These are phyloP conservation scores for Burhinus bistriatus DNA, from an alignment of 2,113 vertebrate genomes.

Conservation along the genomic window DNA sequence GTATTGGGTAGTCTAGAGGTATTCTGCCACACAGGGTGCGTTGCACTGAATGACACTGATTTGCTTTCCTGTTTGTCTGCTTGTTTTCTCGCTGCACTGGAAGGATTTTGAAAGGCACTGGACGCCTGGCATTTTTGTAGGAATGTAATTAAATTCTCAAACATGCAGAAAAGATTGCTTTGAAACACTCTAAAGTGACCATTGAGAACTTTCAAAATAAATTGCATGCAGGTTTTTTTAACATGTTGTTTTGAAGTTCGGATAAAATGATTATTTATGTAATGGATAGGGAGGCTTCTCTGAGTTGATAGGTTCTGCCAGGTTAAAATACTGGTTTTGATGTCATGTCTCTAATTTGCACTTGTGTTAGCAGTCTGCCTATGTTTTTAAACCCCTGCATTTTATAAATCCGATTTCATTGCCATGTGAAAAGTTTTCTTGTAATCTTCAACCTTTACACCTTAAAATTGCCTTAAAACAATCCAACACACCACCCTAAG, in stretches of 20 bases:
- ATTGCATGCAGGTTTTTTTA: neutral
- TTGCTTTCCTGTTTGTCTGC: neutral
- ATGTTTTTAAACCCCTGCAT: neutral
- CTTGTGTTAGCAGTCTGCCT: neutral
- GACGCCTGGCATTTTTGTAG: neutral
- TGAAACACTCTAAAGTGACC: constrained; percentile 29
- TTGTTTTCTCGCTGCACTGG: neutral
- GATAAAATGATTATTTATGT: neutral
- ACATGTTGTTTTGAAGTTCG: neutral
- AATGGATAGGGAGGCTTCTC: neutral
- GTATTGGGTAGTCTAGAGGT: neutral
- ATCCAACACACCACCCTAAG: neutral
- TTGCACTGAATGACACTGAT: neutral
- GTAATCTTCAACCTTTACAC: neutral
- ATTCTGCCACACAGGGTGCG: neutral
- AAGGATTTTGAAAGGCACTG: neutral
- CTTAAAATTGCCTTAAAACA: neutral
- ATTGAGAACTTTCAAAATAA: neutral
- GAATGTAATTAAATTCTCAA: neutral
- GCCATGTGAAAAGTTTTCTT: neutral
- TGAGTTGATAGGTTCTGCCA: neutral
- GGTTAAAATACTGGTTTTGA: neutral
- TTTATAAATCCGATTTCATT: neutral
- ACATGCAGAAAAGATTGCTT: neutral
- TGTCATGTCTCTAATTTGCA: neutral